Percentiles rank a stretch among this genome's conserved stretches.
Evolutionary conservation across 2,888 invertebrate genomes (phyloP).

Genomic region (Ganaspis brasiliensis): DNA sequence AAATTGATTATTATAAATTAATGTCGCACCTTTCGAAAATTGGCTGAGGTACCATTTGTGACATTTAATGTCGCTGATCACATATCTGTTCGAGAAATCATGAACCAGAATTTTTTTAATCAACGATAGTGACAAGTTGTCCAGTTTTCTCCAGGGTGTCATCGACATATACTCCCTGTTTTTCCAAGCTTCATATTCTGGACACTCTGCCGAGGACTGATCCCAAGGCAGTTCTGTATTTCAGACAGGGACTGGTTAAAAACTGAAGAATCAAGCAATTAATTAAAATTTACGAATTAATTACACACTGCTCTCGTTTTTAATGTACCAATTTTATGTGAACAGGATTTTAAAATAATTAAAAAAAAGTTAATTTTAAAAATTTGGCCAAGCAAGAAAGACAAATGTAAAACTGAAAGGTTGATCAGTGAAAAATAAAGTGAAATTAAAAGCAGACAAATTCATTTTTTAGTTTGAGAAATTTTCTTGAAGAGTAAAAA

Average conservation of each 20-base stretch:
- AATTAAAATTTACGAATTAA: conserved; percentile 58
- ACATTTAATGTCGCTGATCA: conserved; percentile 86
- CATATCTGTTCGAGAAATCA: conserved; percentile 85
- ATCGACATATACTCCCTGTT: conserved; percentile 85
- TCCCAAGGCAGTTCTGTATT: conserved; percentile 96
- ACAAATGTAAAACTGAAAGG: too few relatives aligned
- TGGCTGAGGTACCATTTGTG: conserved; percentile 87
- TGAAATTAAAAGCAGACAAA: too few relatives aligned
- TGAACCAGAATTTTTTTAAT: conserved; percentile 89
- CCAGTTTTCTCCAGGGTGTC: conserved; percentile 91
- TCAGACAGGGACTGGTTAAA: conserved; percentile 41
- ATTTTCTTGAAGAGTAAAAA: too few relatives aligned
- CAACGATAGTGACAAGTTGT: conserved; percentile 88
- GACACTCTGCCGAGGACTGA: conserved; percentile 87
- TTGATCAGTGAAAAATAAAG: too few relatives aligned
- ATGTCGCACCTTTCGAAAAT: conserved; percentile 65
- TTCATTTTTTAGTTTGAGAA: too few relatives aligned
- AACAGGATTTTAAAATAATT: too few relatives aligned
- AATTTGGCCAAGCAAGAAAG: too few relatives aligned
- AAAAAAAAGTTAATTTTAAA: too few relatives aligned
- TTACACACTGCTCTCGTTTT: background rate
- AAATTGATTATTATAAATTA: background rate
- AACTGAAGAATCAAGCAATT: conserved; percentile 42
- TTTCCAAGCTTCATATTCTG: conserved; percentile 89
- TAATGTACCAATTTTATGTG: background rate